These are phyloP conservation scores for Mionectes macconnelli DNA, from an alignment of 2,113 vertebrate genomes.

Conservation along the genomic window DNA sequence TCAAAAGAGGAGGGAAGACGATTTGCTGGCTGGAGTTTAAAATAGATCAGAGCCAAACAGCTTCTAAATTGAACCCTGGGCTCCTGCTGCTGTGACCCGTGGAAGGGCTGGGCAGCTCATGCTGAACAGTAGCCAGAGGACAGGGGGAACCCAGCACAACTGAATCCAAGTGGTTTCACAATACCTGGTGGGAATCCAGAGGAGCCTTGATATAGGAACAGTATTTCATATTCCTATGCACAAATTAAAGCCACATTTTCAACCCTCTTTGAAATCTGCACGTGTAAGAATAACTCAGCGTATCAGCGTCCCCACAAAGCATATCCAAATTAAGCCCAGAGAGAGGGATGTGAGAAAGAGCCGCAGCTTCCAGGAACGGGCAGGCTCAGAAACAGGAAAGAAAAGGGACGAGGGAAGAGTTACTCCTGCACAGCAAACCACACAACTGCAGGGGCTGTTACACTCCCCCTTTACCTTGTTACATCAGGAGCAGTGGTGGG, in stretches of 20 bases:
- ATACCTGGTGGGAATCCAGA: slow-evolving; percentile 67
- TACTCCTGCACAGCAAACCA: neutral
- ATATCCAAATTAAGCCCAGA: slow-evolving; percentile 1
- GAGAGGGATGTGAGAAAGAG: neutral
- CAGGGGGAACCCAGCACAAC: slow-evolving; percentile 47
- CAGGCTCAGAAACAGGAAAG: neutral
- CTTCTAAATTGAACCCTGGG: slow-evolving; percentile 38
- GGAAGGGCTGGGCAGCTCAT: neutral
- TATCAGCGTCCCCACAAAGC: neutral
- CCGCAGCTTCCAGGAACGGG: neutral
- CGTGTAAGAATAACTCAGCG: neutral
- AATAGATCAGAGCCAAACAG: slow-evolving; percentile 18
- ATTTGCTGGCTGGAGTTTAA: slow-evolving; percentile 13
- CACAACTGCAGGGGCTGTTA: neutral
- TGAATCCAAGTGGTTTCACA: slow-evolving; percentile 62
- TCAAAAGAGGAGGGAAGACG: neutral
- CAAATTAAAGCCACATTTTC: slow-evolving; percentile 65
- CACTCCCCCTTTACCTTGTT: slow-evolving; percentile 81
- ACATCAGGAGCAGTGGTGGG: slow-evolving; percentile 90
- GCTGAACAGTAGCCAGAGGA: slow-evolving; percentile 65
- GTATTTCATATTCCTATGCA: slow-evolving; percentile 52
- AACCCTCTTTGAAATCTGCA: slow-evolving; percentile 28
- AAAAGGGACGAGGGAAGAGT: neutral
- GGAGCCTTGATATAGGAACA: slow-evolving; percentile 57
- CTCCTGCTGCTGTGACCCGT: neutral